Conservation (phyloP, 1,140 invertebrate species). For the Drosophila insularis region DNA sequence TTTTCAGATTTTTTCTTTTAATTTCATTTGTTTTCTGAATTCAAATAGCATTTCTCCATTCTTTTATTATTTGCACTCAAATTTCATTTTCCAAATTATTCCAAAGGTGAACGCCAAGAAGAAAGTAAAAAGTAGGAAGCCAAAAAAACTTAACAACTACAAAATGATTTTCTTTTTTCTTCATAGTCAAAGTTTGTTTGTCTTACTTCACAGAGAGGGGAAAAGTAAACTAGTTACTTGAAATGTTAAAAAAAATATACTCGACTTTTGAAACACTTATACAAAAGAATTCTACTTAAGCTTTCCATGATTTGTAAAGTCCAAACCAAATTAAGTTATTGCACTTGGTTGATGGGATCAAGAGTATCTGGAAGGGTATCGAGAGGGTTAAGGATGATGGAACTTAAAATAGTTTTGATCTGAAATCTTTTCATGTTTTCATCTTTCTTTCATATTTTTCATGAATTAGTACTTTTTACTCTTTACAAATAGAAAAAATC, state of each 20-base stretch:
- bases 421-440: no score
- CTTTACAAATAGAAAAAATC: no score
- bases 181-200: constrained; percentile 14
- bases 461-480: no score
- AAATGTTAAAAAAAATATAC: not conserved
- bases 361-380: no score
- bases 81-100: constrained; percentile 40
- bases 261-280: not conserved
- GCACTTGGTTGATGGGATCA: not conserved
- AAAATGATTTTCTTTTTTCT: constrained; percentile 40
- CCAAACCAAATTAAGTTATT: not conserved
- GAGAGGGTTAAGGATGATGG: no score
- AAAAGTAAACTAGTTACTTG: not conserved
- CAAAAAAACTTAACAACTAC: constrained; percentile 54
- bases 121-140: constrained; percentile 18
- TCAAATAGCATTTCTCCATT: constrained; percentile 29
- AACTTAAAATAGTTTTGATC: no score
- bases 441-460: no score
- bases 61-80: constrained; percentile 26
- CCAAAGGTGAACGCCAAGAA: constrained; percentile 13
- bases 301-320: not conserved
- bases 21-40: constrained; percentile 30
- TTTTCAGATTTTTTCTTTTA: constrained; percentile 24
- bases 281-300: not conserved
- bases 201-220: not conserved